A percentile compares a stretch with the other conserved stretches of the same genome.
Evolutionary conservation across 2,888 invertebrate species (phyloP).

Genomic region (Ectemnius cavifrons): DNA sequence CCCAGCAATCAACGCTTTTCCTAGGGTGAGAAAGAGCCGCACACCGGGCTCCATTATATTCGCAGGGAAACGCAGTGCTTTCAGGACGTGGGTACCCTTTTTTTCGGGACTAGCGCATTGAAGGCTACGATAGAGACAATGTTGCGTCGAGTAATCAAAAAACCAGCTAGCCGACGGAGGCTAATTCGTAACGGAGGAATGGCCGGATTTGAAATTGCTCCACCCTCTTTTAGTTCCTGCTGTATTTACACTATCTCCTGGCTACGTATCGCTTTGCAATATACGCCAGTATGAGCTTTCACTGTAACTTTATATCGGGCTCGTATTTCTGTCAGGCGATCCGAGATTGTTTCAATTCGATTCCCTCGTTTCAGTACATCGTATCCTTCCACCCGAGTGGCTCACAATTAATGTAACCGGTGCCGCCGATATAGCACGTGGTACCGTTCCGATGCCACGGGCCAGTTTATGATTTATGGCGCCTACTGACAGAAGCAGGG

Average conservation of each 20-base stretch:
- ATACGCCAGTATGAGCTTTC: neutral
- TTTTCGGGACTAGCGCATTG: too few relatives aligned
- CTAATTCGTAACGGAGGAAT: neutral
- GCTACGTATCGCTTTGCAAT: too few relatives aligned
- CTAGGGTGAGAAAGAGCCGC: too few relatives aligned
- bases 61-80: too few relatives aligned
- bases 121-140: too few relatives aligned
- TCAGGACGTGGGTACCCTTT: too few relatives aligned
- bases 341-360: conserved; percentile 15
- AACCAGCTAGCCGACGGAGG: too few relatives aligned
- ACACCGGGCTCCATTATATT: too few relatives aligned
- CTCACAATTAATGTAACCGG: conserved; percentile 13
- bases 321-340: conserved; percentile 1
- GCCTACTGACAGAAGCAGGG: neutral
- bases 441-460: neutral
- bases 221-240: neutral
- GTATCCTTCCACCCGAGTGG: conserved; percentile 6
- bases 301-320: neutral
- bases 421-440: conserved; percentile 6
- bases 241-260: too few relatives aligned
- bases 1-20: too few relatives aligned
- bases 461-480: neutral
- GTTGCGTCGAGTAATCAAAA: too few relatives aligned
- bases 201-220: neutral
- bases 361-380: conserved; percentile 10